Evolutionary conservation across 2,113 vertebrate species (phyloP).

Genomic region (Crotalus tigris): DNA sequence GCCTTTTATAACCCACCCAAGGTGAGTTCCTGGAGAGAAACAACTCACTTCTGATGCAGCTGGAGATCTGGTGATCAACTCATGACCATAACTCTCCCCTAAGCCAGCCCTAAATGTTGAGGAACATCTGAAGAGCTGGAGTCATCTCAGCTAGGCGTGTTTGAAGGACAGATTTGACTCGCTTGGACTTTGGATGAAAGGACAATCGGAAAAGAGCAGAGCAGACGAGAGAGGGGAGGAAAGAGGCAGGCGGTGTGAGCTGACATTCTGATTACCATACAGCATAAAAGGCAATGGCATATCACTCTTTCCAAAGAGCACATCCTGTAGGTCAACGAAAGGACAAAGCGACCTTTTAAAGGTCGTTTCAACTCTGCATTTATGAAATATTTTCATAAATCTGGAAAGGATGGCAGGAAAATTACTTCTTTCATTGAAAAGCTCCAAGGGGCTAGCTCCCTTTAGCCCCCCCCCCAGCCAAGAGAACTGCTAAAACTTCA

Average conservation of each 20-base stretch:
- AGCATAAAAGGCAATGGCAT: slow-evolving; percentile 30
- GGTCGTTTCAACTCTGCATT: neutral
- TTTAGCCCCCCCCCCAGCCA: neutral
- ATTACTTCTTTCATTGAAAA: slow-evolving; percentile 17
- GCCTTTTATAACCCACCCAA: neutral
- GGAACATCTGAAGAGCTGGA: slow-evolving; percentile 1
- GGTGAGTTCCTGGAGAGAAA: neutral
- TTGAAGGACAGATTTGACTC: slow-evolving; percentile 9
- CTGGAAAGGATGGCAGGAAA: slow-evolving; percentile 34
- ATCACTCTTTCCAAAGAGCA: neutral
- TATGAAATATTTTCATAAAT: slow-evolving; percentile 26
- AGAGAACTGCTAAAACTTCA: neutral
- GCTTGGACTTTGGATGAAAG: neutral
- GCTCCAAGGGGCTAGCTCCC: neutral
- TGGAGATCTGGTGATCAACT: neutral
- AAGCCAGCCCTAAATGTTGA: neutral
- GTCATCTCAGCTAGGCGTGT: neutral
- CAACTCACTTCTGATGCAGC: neutral
- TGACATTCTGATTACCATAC: slow-evolving; percentile 43
- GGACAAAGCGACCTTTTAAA: slow-evolving; percentile 34
- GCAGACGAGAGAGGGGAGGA: slow-evolving; percentile 18
- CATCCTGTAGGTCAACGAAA: slow-evolving; percentile 12
- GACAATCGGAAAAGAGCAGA: slow-evolving; percentile 15
- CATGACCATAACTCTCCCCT: neutral
- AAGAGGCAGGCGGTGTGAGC: slow-evolving; percentile 12